Evolutionary conservation across 2,113 vertebrate species (phyloP).

Genomic region (Manacus vitellinus): DNA sequence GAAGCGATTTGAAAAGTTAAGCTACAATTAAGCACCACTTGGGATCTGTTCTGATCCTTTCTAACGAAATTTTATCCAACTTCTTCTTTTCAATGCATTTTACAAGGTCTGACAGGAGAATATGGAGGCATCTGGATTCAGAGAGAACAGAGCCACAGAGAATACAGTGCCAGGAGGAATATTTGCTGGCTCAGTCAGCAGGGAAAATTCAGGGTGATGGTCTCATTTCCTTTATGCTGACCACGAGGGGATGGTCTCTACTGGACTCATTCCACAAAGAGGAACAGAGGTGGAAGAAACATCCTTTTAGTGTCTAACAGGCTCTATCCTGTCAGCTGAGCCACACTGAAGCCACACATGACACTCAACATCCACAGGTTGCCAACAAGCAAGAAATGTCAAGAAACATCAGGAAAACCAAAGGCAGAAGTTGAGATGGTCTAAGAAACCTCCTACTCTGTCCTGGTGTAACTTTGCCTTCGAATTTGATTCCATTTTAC

Average conservation of each 20-base stretch:
- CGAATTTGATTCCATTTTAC: accelerated
- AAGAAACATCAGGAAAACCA: background rate
- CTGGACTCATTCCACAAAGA: background rate
- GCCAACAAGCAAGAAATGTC: background rate
- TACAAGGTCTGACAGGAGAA: background rate
- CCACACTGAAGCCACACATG: background rate
- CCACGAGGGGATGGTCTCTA: background rate
- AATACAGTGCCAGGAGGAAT: background rate
- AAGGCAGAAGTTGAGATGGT: background rate
- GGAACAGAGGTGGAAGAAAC: background rate
- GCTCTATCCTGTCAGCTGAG: background rate
- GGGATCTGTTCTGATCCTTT: background rate
- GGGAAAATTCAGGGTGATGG: background rate
- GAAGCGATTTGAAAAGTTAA: conserved; percentile 1
- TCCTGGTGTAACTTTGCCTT: background rate
- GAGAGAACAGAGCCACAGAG: background rate
- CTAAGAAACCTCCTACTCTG: background rate
- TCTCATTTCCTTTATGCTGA: background rate
- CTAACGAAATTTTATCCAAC: background rate
- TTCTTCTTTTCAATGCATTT: background rate
- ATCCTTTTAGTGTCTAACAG: background rate
- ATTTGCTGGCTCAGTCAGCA: background rate
- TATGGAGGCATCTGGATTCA: background rate
- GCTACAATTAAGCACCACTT: conserved; percentile 20
- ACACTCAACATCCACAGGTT: background rate